phyloP scores from a whole-genome alignment of 2,888 invertebrate species.

The Cheilosia variabilis region DNA sequence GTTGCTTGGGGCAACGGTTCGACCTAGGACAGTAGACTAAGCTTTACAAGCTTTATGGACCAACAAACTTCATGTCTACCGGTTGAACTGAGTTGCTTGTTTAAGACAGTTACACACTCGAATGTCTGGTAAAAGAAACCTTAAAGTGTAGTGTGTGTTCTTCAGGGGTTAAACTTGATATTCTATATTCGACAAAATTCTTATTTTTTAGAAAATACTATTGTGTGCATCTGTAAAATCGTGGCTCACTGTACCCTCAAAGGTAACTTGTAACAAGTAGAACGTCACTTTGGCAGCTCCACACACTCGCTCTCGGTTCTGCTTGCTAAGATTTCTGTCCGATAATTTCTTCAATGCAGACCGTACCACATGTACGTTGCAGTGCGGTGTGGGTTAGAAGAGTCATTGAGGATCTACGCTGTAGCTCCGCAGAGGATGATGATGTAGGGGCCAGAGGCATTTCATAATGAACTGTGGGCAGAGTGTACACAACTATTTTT shows the following conservation, averaged over 20 bases:
- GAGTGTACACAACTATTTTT: conserved; percentile 41
- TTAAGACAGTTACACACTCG: too few species aligned
- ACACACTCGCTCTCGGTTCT: conserved; percentile 21
- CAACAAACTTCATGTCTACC: too few species aligned
- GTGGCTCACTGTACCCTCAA: conserved; percentile 9
- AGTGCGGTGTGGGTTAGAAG: conserved; percentile 36
- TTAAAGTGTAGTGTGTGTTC: too few species aligned
- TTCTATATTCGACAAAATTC: too few species aligned
- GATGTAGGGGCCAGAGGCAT: conserved; percentile 45
- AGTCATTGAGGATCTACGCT: conserved; percentile 73
- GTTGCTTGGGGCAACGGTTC: too few species aligned
- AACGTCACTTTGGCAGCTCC: conserved; percentile 5
- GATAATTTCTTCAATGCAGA: conserved; percentile 29
- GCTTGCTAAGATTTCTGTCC: conserved; percentile 25
- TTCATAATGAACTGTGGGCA: conserved; percentile 58
- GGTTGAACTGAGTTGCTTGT: too few species aligned
- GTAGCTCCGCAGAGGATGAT: conserved; percentile 16
- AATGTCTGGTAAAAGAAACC: too few species aligned
- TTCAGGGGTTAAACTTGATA: too few species aligned
- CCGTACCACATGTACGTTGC: not conserved
- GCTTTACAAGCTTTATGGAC: too few species aligned
- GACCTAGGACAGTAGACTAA: too few species aligned
- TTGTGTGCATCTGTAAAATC: not conserved
- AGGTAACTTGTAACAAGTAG: conserved; percentile 3
- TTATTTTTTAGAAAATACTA: too few species aligned